Evolutionary conservation across 2,113 vertebrate species (phyloP), one percentile per base, ranked within the genome.

Genomic region (Ceyx melanurus): DNA sequence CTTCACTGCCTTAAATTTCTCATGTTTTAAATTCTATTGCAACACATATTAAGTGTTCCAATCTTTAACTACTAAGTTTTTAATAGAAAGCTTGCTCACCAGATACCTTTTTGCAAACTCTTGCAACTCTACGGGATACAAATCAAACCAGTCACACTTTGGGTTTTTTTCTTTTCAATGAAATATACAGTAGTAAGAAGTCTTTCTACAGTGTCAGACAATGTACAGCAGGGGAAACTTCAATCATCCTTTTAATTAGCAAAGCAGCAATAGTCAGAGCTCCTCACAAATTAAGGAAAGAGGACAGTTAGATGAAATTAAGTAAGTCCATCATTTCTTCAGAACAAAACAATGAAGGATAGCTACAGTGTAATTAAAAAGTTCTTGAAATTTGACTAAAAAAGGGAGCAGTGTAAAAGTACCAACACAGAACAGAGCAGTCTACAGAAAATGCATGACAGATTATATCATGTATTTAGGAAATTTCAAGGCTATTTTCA

Each of bases 31-130:
- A 95, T 96, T 95, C 92, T 80, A 83, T 20, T 40, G 94, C 53
- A 96, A 93, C 82, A 93, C 93, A 75, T 90, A 97, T 93, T 97
- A 97, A 96, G 54, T 43, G 80, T 92, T 96, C 92, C 92, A 96
- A 83, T 94, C 94, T 94, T 91, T 94, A 97, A 94, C 72, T 84
- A 95, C 90, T 61, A 82, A 81, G 92, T 84, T 95, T 94, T 93
- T 95, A 95, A 97, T 92, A 94, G 88, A 87, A 96, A 96, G 86
- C 90, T 93, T 93, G 72, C 95, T 96, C 86, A 93, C 75, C 64
- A 92, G 70, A 51, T 84, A 82, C 68, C 85, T 92, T 92, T 92
- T 71, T 94, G 64, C 65, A 86, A 95, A 83, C 79, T 96, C 92
- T 91, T 96, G 94, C 90, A 82, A 71, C 42, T 88, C 92, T 78